Percentiles rank a stretch among this genome's conserved stretches.
Evolutionary conservation across 2,888 invertebrate species (phyloP).

Genomic region (Yponomeuta sedellus): DNA sequence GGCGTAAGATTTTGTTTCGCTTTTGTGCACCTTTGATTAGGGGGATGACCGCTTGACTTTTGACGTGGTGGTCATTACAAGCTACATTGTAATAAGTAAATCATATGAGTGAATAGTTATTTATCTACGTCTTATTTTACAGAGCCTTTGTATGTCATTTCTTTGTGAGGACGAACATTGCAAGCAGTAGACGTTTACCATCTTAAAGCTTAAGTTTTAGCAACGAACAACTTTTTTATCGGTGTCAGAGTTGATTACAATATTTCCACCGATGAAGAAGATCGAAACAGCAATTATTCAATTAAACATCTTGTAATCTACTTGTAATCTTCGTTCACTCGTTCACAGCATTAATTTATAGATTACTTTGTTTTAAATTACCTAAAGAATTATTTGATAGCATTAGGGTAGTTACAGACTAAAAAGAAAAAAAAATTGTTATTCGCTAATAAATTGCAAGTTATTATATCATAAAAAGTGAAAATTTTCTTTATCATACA

Average conservation of each 20-base stretch:
- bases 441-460: too few species aligned
- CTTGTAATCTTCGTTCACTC: too few species aligned
- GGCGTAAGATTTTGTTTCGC: background rate
- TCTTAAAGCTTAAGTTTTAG: background rate
- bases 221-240: background rate
- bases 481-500: too few species aligned
- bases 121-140: slow-evolving; percentile 62
- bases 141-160: background rate
- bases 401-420: background rate
- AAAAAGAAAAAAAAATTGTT: too few species aligned
- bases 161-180: background rate
- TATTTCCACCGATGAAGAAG: too few species aligned
- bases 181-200: background rate
- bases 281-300: background rate
- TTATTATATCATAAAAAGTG: too few species aligned
- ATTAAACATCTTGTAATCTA: too few species aligned
- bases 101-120: slow-evolving; percentile 32
- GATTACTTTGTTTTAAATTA: background rate
- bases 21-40: slow-evolving; percentile 55
- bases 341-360: too few species aligned
- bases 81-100: background rate
- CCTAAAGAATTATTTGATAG: background rate
- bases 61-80: slow-evolving; percentile 3
- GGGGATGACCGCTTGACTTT: slow-evolving; percentile 43
- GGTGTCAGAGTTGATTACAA: background rate